Conservation (phyloP, 2,888 invertebrate genomes). For the Malacosoma neustria region DNA sequence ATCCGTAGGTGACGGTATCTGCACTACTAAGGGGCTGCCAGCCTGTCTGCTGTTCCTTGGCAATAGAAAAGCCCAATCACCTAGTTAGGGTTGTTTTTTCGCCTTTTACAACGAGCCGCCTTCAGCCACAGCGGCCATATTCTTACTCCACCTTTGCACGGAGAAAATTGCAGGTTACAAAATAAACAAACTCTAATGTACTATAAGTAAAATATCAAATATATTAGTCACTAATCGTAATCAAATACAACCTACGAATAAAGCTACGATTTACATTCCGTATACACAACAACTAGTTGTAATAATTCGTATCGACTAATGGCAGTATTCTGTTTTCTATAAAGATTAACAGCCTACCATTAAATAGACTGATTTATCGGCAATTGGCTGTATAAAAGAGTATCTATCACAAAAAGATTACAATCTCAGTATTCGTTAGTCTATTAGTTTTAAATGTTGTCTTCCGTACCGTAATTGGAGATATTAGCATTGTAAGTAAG, state of each 20-base stretch:
- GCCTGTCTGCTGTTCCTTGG: too few relatives aligned
- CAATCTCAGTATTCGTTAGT: not conserved
- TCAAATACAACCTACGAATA: not conserved
- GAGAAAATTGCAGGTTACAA: too few relatives aligned
- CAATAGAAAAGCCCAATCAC: too few relatives aligned
- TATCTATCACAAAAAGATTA: not conserved
- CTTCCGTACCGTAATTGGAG: not conserved
- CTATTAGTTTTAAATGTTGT: not conserved
- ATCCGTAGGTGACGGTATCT: too few relatives aligned
- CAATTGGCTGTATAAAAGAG: not conserved
- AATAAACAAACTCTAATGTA: too few relatives aligned
- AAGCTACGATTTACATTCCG: not conserved
- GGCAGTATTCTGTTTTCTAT: not conserved
- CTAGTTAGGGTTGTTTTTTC: too few relatives aligned
- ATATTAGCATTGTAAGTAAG: not conserved
- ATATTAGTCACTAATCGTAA: too few relatives aligned
- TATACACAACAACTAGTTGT: constrained; percentile 1
- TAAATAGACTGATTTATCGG: not conserved
- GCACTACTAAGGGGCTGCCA: too few relatives aligned
- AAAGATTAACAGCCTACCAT: not conserved
- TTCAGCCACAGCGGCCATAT: too few relatives aligned
- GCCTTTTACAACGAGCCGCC: too few relatives aligned
- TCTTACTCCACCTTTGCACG: too few relatives aligned
- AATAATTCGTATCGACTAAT: not conserved
- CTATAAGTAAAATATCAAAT: too few relatives aligned